Percentiles rank a stretch among this genome's conserved stretches.
Evolutionary conservation across 2,797 vertebrate genomes (phyloP).

Genomic region (Ambastaia sidthimunki): DNA sequence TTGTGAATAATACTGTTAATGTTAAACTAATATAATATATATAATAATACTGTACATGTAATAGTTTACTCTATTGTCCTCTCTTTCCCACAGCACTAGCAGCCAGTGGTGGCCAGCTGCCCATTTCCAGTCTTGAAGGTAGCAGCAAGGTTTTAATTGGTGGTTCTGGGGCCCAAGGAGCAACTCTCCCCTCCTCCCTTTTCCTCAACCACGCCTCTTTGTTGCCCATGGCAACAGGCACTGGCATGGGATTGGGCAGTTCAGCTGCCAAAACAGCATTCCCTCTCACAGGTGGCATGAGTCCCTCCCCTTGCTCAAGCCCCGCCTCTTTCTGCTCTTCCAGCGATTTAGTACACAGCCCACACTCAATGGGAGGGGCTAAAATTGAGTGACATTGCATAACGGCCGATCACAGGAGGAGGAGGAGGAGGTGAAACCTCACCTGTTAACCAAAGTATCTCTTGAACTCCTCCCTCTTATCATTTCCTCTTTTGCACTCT

Average conservation of each 20-base stretch:
- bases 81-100: slow-evolving; percentile 81
- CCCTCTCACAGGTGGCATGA: slow-evolving; percentile 78
- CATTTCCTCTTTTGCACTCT: slow-evolving; percentile 53
- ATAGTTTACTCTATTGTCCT: not conserved
- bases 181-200: slow-evolving; percentile 84
- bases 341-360: slow-evolving; percentile 80
- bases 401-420: slow-evolving; percentile 75
- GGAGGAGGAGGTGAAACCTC: slow-evolving; percentile 69
- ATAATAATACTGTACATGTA: not conserved
- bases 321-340: slow-evolving; percentile 82
- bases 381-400: slow-evolving; percentile 81
- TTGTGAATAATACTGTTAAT: slow-evolving; percentile 7
- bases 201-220: slow-evolving; percentile 91
- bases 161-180: slow-evolving; percentile 77
- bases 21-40: too few relatives aligned
- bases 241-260: slow-evolving; percentile 80
- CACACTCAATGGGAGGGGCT: slow-evolving; percentile 81
- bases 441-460: slow-evolving; percentile 83
- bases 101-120: slow-evolving; percentile 94
- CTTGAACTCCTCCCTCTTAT: slow-evolving; percentile 69
- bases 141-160: slow-evolving; percentile 86
- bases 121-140: slow-evolving; percentile 93
- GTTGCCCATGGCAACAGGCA: slow-evolving; percentile 83
- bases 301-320: slow-evolving; percentile 82
- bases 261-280: slow-evolving; percentile 83